These are phyloP conservation scores for Pogoniulus pusillus DNA, from an alignment of 2,797 vertebrate species.

Conservation along the genomic window DNA sequence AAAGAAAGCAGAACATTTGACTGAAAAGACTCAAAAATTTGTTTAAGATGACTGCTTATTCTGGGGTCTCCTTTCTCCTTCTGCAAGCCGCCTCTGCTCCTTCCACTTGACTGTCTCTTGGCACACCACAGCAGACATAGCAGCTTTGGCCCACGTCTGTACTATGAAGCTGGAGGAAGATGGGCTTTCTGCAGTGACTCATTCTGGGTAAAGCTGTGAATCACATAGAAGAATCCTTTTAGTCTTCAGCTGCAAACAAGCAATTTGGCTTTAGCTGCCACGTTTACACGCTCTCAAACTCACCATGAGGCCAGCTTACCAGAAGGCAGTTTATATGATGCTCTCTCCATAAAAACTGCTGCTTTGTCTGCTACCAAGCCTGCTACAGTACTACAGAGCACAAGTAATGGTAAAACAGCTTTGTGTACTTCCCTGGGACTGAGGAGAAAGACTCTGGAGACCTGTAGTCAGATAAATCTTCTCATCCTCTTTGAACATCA, in stretches of 20 bases:
- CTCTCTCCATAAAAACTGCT: neutral
- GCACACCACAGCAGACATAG: neutral
- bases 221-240: neutral
- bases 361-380: neutral
- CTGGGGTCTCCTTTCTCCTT: neutral
- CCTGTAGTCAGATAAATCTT: neutral
- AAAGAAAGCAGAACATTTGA: neutral
- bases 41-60: neutral
- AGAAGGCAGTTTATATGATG: neutral
- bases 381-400: neutral
- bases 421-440: rapidly evolving
- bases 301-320: neutral
- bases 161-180: neutral
- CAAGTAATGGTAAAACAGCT: neutral
- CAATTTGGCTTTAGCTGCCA: neutral
- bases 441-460: neutral
- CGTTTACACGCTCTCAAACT: neutral
- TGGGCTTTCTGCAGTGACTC: neutral
- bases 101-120: neutral
- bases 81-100: neutral
- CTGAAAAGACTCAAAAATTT: neutral
- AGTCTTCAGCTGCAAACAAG: neutral
- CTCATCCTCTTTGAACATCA: neutral
- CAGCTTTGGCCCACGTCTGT: neutral
- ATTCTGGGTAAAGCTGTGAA: neutral